Conservation (phyloP, 2,113 vertebrate genomes). For the Quiscalus mexicanus region DNA sequence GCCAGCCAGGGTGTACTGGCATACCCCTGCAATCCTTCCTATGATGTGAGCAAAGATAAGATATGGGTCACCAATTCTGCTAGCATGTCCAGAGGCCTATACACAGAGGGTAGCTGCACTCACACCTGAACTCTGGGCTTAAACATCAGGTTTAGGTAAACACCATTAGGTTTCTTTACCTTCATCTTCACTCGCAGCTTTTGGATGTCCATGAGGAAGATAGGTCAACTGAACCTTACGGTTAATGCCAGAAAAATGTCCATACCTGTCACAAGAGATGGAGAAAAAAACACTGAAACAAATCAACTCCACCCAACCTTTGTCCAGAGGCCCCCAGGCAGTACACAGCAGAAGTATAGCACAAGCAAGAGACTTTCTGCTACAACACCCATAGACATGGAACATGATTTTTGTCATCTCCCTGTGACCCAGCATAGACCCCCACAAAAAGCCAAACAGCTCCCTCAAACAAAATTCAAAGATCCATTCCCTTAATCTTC, state of each 20-base stretch:
- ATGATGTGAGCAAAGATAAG: background rate
- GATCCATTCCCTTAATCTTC: background rate
- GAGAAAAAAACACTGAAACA: background rate
- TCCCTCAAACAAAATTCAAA: background rate
- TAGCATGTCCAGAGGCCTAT: background rate
- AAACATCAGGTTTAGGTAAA: background rate
- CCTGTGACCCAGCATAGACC: background rate
- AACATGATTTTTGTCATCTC: background rate
- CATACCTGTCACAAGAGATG: constrained; percentile 83
- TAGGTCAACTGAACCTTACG: constrained; percentile 97
- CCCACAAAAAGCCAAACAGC: background rate
- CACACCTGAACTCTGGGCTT: background rate
- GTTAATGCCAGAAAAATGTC: constrained; percentile 99
- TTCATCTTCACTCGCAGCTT: constrained; percentile 92
- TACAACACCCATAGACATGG: background rate
- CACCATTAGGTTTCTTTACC: constrained; percentile 71
- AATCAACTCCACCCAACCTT: background rate
- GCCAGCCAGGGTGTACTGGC: background rate
- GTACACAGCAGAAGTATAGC: background rate
- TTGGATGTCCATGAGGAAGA: constrained; percentile 90
- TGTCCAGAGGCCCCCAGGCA: background rate
- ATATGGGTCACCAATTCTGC: background rate
- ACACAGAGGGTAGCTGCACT: background rate
- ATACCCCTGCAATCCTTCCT: background rate
- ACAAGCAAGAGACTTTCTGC: background rate